Base-by-base conservation (phyloP, 2,113 vertebrate genomes). In the Mesembrinibis cayennensis region DNA sequence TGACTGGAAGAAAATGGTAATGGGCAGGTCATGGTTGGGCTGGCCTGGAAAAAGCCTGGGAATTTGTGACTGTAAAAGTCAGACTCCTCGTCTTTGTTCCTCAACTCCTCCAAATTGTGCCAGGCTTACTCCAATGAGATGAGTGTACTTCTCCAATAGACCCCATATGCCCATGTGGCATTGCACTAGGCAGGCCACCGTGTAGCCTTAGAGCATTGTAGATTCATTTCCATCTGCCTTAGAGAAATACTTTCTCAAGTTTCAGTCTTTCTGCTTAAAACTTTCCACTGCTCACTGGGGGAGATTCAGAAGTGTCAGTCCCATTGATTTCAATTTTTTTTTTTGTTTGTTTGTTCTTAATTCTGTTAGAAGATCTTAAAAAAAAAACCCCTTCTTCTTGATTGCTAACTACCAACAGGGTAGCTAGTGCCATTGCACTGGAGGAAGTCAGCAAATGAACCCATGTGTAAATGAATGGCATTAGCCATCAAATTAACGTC, bases 401-500 rank as follows among this genome's bases (percentile, higher is more conserved):
- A 76, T 72, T 87, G 62, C 77, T 93, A 65, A 65, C 70, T 94
- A 76, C 77, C 73, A 87, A 72, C 72, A 79, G 87, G 9, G 47
- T 79, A 81, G 53, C 38, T 90, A 83, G 47, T 89, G 76, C 73
- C 47, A 17, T 91, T 72, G 65, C 70, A 56, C 53, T 86, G 74
- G 50, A 93, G 87, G 70, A 95, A 91, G 62, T 76, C 72, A 77
- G 21, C 78, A 91, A 95, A 70, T 66, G 62, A 95, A 80, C 20
- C 62, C 82, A 67, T 86, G 78, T 80, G 78, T 91, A 90, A 91
- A 95, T 73, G 78, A 95, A 89, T 85, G 87, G 29, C 87, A 91
- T 91, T 89, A 95, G 87, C 77, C 70, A 89, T 92, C 92, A 91
- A 70, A 94, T 96, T 95, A 90, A 91, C 91, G 94, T 95, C 58